These are phyloP conservation scores for Colius striatus DNA, from an alignment of 2,113 vertebrate species.

Conservation along the genomic window DNA sequence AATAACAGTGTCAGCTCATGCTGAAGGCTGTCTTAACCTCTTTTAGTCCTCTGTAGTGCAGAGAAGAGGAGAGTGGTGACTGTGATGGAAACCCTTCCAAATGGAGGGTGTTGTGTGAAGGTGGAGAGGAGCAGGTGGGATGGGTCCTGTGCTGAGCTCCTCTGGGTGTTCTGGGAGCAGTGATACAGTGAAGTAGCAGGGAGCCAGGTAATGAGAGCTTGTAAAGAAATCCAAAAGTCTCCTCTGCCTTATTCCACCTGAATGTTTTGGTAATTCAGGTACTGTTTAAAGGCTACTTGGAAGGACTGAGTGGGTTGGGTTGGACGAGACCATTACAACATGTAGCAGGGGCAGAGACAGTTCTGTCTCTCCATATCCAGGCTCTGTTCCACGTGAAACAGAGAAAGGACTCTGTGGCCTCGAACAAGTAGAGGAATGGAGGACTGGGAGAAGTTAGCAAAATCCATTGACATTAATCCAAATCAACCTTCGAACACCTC, in stretches of 20 bases:
- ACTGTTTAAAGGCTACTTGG: not conserved
- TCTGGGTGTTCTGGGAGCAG: accelerated
- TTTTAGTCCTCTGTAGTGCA: too few species aligned
- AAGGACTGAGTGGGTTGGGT: not conserved
- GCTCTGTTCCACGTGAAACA: not conserved
- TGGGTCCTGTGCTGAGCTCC: not conserved
- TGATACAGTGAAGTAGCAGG: accelerated
- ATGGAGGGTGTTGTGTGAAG: not conserved
- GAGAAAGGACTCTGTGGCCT: not conserved
- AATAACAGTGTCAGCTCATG: not conserved
- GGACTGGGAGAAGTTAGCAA: slow-evolving; percentile 32
- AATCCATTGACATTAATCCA: slow-evolving; percentile 54
- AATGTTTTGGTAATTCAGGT: not conserved
- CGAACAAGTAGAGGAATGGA: not conserved
- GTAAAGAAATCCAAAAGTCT: not conserved
- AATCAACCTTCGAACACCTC: slow-evolving; percentile 59
- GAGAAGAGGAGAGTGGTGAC: not conserved
- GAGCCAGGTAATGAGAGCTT: not conserved
- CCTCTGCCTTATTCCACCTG: not conserved
- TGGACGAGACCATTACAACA: not conserved
- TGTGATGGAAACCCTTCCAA: not conserved
- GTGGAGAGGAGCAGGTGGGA: not conserved
- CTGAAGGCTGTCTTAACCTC: not conserved
- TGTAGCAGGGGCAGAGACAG: not conserved
- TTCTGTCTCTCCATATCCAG: accelerated